Evolutionary conservation across 2,888 invertebrate genomes (phyloP).

Genomic region (Gerris lacustris): DNA sequence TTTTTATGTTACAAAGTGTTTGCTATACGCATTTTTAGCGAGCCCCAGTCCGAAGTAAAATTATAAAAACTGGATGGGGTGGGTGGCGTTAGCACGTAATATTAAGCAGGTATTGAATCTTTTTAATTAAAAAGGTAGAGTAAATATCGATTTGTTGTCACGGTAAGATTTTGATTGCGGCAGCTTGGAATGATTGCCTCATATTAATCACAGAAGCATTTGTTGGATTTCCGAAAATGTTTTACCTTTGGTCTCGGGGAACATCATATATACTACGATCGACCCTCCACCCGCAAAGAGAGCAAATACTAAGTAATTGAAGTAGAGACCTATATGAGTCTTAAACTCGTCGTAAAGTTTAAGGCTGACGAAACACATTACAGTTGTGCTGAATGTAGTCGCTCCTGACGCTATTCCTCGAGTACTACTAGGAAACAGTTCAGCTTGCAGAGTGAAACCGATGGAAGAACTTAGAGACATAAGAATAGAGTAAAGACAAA

Average conservation of each 20-base stretch:
- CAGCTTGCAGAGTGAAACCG: slow-evolving; percentile 44
- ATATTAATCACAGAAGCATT: not conserved
- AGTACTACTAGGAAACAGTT: slow-evolving; percentile 50
- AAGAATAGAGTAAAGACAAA: slow-evolving; percentile 34
- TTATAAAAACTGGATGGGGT: too few species aligned
- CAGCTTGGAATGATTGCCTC: too few species aligned
- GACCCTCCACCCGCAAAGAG: slow-evolving; percentile 20
- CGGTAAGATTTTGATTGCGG: too few species aligned
- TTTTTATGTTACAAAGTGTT: too few species aligned
- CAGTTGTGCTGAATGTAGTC: slow-evolving; percentile 45
- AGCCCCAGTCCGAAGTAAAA: too few species aligned
- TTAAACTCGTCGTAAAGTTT: slow-evolving; percentile 41
- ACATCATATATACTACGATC: slow-evolving; percentile 22
- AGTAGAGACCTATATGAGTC: slow-evolving; percentile 24
- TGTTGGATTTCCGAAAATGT: slow-evolving; percentile 53
- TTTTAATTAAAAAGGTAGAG: too few species aligned
- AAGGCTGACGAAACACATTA: slow-evolving; percentile 46
- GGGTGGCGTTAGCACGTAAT: too few species aligned
- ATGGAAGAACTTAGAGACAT: slow-evolving; percentile 8
- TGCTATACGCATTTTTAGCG: too few species aligned
- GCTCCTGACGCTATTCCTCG: slow-evolving; percentile 48
- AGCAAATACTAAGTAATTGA: slow-evolving; percentile 25
- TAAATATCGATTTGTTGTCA: too few species aligned
- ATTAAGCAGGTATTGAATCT: too few species aligned
- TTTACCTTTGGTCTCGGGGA: slow-evolving; percentile 58